Evolutionary conservation across 2,888 invertebrate species (phyloP), one percentile per base, ranked within the genome.

Genomic region (Apomyelois bistriatella): DNA sequence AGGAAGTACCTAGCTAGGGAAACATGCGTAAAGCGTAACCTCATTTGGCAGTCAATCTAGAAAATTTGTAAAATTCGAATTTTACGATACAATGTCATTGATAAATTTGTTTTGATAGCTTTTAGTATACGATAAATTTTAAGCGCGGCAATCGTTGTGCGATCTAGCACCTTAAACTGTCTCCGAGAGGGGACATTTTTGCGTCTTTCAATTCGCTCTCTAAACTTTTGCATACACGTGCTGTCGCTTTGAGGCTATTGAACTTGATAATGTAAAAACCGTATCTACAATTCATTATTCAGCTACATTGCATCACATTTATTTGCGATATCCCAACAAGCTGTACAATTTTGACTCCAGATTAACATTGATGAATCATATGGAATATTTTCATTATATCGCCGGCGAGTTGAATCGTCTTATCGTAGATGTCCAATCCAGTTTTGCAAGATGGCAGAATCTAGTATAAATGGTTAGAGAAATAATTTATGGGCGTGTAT

Each of bases 211-310:
- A 54, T 57, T 53, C 62, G 62, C 72, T 68, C 68, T 72, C 70
- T 66, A 66, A 72, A 73, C 68, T 85, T 89, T 89, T 87, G 88
- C 89, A 88, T 89, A 88, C 89, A 90, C 90, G 90, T 88, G 89
- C 74, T 89, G 82, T 69, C 78, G 71, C 67, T 76, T 75, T 65
- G 85, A 69, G 90, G 89, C 89, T 90, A 84, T 89, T 89, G 89
- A 90, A 90, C 90, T 88, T 89, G 87, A 88, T 89, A 87, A 85
- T 85, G 82, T 82, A 81, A 82, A 82, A 75, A 74, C 72, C 79
- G 82, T 86, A 82, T 85, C 76, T 82, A 56, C 62, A 69, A 58
- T 78, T 82, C 78, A 86, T 85, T 82, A 71, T 75, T 69, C 67
- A 63, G 69, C 58, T 63, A 70, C 79, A 79, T 85, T 89, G 86